Evolutionary conservation across 1,140 invertebrate species (phyloP), one percentile per base, ranked within the genome.

Genomic region (Caligus rogercresseyi): DNA sequence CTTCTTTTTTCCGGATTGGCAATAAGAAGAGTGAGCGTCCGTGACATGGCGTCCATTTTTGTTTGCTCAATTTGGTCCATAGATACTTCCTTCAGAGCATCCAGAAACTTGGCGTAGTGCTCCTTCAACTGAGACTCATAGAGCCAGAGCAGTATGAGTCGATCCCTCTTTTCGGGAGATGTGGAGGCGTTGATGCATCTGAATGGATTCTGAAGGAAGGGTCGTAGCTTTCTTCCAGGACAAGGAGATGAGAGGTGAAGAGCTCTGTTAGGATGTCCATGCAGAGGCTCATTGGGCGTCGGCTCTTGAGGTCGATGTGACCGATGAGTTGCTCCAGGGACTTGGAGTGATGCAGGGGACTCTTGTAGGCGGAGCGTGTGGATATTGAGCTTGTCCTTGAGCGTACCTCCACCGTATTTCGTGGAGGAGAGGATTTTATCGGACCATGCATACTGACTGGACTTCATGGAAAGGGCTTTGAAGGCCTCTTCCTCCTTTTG

Each of bases 1-100:
- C 80, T 73, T 97, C 92, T 72, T 90, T 84, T n/a, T 72, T 96
- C 92, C 0, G 88, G 80, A 71, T 90, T 87, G 58, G 79, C 80
- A 58, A 80, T 79, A 14, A 98, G 72, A 7, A 98, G 71, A 66
- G 87, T 83, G 51, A 81, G 83, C 72, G 94, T 81, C 0, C 81
- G 76, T 67, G 79, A 77, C 66, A 94, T 80, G 1, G 84, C 84
- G 70, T 87, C 85, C 69, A 85, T 83, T 70, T 88, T 87, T 68
- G 87, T 86, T 1, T 79, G 75, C 52, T 91, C 86, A 11, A 86
- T 74, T 13, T 78, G 79, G 69, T 87, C 84, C 63, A 80, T 77
- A 0, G 80, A 77, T 53, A 83, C 77, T 13, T 68, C 73, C 64
- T 81, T 78, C 26, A 90, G 66, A 25, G 79, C 75, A 61, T 76